A percentile compares a stretch with the other conserved stretches of the same genome.
Evolutionary conservation across 1,140 invertebrate genomes (phyloP).

Genomic region (Anoplolepis gracilipes): DNA sequence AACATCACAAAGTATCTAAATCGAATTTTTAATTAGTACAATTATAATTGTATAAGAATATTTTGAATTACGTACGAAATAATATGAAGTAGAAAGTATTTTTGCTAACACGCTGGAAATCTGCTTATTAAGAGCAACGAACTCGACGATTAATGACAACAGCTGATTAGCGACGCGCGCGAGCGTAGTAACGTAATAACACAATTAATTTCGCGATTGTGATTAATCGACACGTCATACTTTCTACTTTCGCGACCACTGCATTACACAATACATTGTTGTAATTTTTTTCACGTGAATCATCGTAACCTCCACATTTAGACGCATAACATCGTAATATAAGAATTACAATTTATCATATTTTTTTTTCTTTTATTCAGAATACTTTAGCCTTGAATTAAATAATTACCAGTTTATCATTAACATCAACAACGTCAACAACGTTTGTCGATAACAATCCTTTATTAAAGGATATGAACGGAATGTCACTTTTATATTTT

Average conservation of each 20-base stretch:
- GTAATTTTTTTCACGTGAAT: slow-evolving; percentile 44
- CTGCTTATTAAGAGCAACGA: slow-evolving; percentile 61
- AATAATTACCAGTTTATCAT: neutral
- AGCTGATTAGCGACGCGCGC: slow-evolving; percentile 54
- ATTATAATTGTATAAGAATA: neutral
- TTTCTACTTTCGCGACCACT: slow-evolving; percentile 50
- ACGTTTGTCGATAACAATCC: no score
- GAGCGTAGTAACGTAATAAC: slow-evolving; percentile 64
- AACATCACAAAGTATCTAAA: neutral
- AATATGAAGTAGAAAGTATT: neutral
- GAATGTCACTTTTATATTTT: neutral
- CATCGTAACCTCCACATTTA: slow-evolving; percentile 19
- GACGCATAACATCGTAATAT: neutral
- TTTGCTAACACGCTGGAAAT: neutral
- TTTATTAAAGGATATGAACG: neutral
- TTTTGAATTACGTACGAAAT: neutral
- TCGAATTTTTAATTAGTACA: neutral
- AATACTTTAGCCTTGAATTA: neutral
- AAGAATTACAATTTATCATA: neutral
- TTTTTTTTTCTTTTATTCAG: neutral
- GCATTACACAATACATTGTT: slow-evolving; percentile 19
- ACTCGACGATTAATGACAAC: slow-evolving; percentile 70
- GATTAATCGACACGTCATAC: slow-evolving; percentile 64
- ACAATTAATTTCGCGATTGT: slow-evolving; percentile 67
- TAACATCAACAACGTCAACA: no score